phyloP scores from a whole-genome alignment of 2,113 vertebrate genomes.

The Aldabrachelys gigantea region DNA sequence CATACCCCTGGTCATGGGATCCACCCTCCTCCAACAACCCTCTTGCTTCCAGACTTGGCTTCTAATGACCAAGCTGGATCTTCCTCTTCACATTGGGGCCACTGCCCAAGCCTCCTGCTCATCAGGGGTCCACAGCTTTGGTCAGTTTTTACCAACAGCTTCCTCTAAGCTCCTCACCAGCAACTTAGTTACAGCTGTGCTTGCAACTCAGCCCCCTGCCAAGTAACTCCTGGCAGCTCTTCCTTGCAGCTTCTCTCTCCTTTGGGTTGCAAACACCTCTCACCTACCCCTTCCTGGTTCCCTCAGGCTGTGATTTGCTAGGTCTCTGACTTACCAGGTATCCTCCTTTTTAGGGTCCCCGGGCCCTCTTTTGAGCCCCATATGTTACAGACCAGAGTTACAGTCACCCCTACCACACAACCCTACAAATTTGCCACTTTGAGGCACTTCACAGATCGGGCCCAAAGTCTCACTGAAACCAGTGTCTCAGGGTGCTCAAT shows the following conservation, averaged over 20 bases:
- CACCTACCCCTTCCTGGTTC: neutral
- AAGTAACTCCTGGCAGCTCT: neutral
- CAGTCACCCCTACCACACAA: neutral
- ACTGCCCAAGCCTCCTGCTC: neutral
- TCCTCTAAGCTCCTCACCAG: neutral
- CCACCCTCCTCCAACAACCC: neutral
- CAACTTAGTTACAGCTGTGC: neutral
- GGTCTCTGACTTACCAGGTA: neutral
- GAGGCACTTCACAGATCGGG: no score
- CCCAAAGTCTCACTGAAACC: neutral
- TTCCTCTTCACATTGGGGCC: neutral
- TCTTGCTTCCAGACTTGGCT: neutral
- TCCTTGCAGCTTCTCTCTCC: neutral
- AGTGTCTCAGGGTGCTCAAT: accelerated
- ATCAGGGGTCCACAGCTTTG: neutral
- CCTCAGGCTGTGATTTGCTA: neutral
- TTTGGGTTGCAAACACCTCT: neutral
- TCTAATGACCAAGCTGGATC: neutral
- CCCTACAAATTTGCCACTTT: slow-evolving; percentile 29
- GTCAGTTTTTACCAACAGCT: neutral
- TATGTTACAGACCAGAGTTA: neutral
- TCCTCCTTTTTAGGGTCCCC: neutral
- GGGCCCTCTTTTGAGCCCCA: neutral
- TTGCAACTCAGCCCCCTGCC: neutral
- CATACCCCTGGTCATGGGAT: neutral